Evolutionary conservation across 2,888 invertebrate species (phyloP), one percentile per base, ranked within the genome.

Genomic region (Tenthredo amoena): DNA sequence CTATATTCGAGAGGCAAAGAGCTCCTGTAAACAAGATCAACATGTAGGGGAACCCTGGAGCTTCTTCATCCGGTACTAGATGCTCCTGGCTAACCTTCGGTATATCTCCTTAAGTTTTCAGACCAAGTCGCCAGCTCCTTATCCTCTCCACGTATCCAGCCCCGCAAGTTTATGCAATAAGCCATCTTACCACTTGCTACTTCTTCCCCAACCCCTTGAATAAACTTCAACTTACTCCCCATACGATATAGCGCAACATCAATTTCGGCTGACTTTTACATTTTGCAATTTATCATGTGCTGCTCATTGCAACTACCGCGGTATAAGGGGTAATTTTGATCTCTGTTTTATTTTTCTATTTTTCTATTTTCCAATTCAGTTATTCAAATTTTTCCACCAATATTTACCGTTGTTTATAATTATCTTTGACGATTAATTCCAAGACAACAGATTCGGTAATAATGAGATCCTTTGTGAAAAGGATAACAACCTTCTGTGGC

Each of bases 11-110:
- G 26, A 62, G 34, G 71, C n/a, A n/a, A 37, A 37, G 71, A 71
- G 31, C 71, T 43, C 31, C 12, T 72, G 72, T 72, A 26, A 72
- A 72, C 72, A 72, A 72, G 72, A 72, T 72, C 72, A 72, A 72
- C 72, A 40, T 72, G 72, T 68, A 34, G 43, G 72, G 40, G 72
- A 72, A 72, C 21, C n/a, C 37, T n/a, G 43, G 37, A 72, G 72
- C 72, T 40, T 72, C 21, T 72, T 72, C 72, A 43, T 43, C 40
- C 43, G 43, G 40, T 37, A n/a, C 21, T 43, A 40, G 31, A 1
- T n/a, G 34, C 18, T 43, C 43, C 37, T 21, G 43, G 40, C 34
- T 18, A 68, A 68, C 31, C 68, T 68, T 26, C 68, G 12, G 68
- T 68, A 68, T 68, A 68, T 68, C 68, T 68, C 34, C 68, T 68